A percentile compares a stretch with the other conserved stretches of the same genome.
These are phyloP conservation scores for Quadroppia sp. DNA, from an alignment of 2,888 invertebrate genomes.

Conservation along the genomic window DNA sequence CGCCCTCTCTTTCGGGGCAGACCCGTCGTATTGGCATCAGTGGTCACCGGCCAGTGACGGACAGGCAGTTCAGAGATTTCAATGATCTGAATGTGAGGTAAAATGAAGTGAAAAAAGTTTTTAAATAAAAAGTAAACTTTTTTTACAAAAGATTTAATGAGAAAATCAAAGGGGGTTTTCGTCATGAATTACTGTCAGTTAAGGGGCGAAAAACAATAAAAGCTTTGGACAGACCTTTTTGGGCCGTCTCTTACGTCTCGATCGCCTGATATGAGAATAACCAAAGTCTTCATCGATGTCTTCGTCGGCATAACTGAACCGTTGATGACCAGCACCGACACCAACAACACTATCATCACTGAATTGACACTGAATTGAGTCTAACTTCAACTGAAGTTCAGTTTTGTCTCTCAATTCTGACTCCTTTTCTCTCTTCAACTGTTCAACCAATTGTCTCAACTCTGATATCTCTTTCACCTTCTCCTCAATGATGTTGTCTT, in stretches of 20 bases:
- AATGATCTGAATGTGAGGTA: background rate
- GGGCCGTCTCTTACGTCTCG: slow-evolving; percentile 2
- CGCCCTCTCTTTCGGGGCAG: slow-evolving; percentile 17
- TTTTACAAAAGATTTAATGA: no score
- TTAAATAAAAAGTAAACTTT: background rate
- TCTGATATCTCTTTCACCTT: slow-evolving; percentile 11
- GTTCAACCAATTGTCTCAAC: background rate
- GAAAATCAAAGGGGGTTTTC: no score
- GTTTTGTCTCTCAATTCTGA: slow-evolving; percentile 15
- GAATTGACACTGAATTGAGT: background rate
- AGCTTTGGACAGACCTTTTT: background rate
- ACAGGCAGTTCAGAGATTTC: background rate
- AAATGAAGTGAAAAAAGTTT: background rate
- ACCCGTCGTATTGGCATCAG: background rate
- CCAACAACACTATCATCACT: background rate
- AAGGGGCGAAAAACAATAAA: background rate
- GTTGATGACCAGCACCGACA: background rate
- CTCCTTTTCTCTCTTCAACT: slow-evolving; percentile 19
- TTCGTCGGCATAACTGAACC: background rate
- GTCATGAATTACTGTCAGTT: no score
- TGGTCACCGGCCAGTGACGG: background rate
- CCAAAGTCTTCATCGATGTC: background rate
- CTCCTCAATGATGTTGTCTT: slow-evolving; percentile 16
- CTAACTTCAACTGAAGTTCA: slow-evolving; percentile 23
- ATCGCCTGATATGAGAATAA: background rate